Evolutionary conservation across 2,888 invertebrate species (phyloP).

Genomic region (Hydraecia micacea): DNA sequence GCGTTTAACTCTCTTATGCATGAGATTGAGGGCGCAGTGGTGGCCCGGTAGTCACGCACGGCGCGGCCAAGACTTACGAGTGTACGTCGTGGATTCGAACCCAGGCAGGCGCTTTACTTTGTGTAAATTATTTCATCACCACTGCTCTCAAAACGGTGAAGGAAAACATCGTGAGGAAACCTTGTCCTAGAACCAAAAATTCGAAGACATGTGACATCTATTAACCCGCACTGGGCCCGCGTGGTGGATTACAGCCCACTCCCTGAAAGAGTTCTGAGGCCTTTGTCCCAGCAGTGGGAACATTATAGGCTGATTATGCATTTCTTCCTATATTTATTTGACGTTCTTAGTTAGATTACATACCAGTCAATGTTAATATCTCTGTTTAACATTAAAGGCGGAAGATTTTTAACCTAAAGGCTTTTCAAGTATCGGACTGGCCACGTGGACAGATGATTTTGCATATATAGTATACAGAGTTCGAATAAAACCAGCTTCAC

Average conservation of each 20-base stretch:
- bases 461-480: conserved; percentile 10
- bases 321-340: not conserved
- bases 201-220: not conserved
- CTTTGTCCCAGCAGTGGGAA: not conserved
- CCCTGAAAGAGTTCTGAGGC: too few relatives aligned
- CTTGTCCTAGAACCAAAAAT: not conserved
- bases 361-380: not conserved
- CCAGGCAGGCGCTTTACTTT: too few relatives aligned
- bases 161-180: too few relatives aligned
- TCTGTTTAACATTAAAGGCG: not conserved
- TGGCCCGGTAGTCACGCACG: too few relatives aligned
- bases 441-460: conserved; percentile 22
- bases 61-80: too few relatives aligned
- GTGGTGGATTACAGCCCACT: too few relatives aligned
- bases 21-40: too few relatives aligned
- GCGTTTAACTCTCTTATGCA: too few relatives aligned
- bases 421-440: not conserved
- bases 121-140: too few relatives aligned
- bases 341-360: too few relatives aligned
- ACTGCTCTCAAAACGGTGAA: too few relatives aligned
- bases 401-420: not conserved
- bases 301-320: not conserved
- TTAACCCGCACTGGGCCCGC: not conserved
- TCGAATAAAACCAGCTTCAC: conserved; percentile 4
- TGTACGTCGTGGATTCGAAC: too few relatives aligned